Base-by-base conservation (phyloP, 1,140 invertebrate species). In the Triops cancriformis region DNA sequence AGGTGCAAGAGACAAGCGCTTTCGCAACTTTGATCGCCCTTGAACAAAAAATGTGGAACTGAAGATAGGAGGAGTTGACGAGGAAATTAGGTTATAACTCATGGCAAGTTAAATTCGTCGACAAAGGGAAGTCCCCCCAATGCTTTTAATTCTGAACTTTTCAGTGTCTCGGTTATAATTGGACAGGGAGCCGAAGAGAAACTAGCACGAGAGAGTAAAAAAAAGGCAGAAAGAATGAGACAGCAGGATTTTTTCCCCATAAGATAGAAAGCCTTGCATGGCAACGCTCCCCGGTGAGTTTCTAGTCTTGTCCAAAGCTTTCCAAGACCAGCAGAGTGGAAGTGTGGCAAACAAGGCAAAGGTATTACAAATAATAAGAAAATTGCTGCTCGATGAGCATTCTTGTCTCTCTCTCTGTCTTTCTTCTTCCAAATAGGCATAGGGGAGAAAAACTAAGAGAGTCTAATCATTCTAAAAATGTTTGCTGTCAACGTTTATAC, bases 121-220 rank as follows among this genome's bases (percentile, higher is more conserved):
- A 64, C 14, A 64, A 18, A 64, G 51, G 23, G 23, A 64, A 64
- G 51, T 7, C 31, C 31, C 31, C 31, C 31, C 31, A 2, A 2
- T 37, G 31, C 31, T 37, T 37, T 37, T 37, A 37, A 37, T 37
- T 37, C 31, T 37, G 31, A 37, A 37, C 31, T 37, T 37, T 37
- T 37, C 7, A 37, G 31, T 37, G 31, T 7, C 31, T 37, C 6
- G 51, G 51, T 23, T 64, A 64, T 64, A 64, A 64, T 64, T 64
- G 51, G n/a, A 64, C 51, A 37, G 51, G 51, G 41, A 77, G 74
- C 78, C 31, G 26, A 73, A 64, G n/a, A 78, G 51, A 9, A 41
- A 74, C 26, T 72, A 27, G 64, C 41, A 76, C 26, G 14, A 14
- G 45, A 78, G 79, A 78, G 51, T 31, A 64, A 18, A 64, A 18